Evolutionary conservation across 2,797 vertebrate genomes (phyloP).

Genomic region (Myotis myotis): DNA sequence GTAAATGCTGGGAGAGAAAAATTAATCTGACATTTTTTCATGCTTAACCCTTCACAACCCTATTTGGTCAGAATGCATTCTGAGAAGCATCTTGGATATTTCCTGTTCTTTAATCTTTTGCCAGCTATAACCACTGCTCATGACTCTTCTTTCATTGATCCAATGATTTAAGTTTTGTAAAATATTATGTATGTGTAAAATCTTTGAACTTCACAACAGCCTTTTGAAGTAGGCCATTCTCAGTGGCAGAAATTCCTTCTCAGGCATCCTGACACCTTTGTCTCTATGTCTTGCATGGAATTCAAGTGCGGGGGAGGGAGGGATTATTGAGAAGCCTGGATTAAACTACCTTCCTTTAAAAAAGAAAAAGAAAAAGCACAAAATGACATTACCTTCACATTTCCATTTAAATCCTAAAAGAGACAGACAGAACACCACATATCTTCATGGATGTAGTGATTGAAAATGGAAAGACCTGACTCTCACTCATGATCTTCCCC

Average conservation of each 20-base stretch:
- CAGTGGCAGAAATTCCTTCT: not conserved
- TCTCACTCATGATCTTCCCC: not conserved
- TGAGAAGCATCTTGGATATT: slow-evolving; percentile 19
- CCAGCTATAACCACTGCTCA: not conserved
- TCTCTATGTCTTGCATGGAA: not conserved
- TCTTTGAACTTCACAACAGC: not conserved
- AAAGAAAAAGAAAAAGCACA: not conserved
- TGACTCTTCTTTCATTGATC: not conserved
- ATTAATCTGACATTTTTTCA: slow-evolving; percentile 6
- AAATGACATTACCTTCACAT: not conserved
- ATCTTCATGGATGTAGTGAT: not conserved
- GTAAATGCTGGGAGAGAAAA: slow-evolving; percentile 20
- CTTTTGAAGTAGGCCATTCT: not conserved
- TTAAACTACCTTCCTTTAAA: not conserved
- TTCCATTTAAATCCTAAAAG: not conserved
- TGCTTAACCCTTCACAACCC: not conserved
- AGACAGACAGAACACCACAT: not conserved
- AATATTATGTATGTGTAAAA: not conserved
- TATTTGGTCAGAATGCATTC: slow-evolving; percentile 48
- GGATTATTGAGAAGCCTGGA: not conserved
- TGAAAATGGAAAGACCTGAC: not conserved
- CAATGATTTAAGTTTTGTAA: slow-evolving; percentile 22
- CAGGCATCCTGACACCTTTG: not conserved
- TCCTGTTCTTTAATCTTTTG: slow-evolving; percentile 51
- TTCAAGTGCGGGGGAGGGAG: not conserved